Evolutionary conservation across 2,113 vertebrate species (phyloP), one percentile per base, ranked within the genome.

Genomic region (Sisor rabdophorus): DNA sequence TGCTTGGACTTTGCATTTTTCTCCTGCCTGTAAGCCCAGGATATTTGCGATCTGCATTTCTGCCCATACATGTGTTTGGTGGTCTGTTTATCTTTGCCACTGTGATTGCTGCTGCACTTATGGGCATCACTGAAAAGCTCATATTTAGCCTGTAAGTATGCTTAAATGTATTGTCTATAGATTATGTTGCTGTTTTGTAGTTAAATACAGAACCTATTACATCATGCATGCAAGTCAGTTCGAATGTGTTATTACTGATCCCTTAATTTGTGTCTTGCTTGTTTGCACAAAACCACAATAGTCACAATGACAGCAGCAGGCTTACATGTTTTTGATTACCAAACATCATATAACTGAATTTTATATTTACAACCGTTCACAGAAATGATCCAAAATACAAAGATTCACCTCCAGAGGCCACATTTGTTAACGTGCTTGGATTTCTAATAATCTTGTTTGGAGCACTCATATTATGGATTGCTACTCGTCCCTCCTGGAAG

Each of bases 61-160:
- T 97, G 94, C 95, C 97, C 76, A 58, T 98, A 24, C 97, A 99
- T 0, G 82, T 94, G 71, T 98, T 94, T 80, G 90, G 90, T 0
- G 97, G 97, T 69, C 92, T 96, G 2, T 81, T 94, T 74, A 88
- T 98, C 84, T 99, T 98, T 78, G 86, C 86, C 81, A 90, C 90
- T 3, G 88, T 92, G 71, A 95, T 98, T 80, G 93, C 93, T 52
- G 85, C 95, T 12, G 88, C 91, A 70, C 93, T 98, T 59, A 97
- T 92, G 93, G 97, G 97, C 85, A 88, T 98, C 84, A 99, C 95
- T 40, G 97, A 99, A 84, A 99, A 98, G 80, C 94, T 99, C 28
- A 64, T 97, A 78, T 98, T 98, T 90, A 22, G 77, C 74, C 76
- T 96, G 97, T 98, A 93, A 97, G 97, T 98, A 83, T 54, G 53